Base-by-base conservation (phyloP, 92 coral and sea anemone genomes). In the Palythoa heliodiscus region DNA sequence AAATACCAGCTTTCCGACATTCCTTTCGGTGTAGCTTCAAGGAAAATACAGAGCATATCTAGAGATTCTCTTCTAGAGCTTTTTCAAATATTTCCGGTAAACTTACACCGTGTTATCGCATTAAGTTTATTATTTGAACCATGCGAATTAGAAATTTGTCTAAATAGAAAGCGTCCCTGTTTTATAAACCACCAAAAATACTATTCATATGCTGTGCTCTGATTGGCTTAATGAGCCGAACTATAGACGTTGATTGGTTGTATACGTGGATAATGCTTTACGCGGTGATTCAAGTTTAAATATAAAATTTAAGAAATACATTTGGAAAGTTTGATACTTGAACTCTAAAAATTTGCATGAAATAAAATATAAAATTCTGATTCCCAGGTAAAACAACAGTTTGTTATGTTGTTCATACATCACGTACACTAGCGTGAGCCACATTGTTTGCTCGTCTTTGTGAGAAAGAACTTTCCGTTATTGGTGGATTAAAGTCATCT, bases 401-500 rank as follows among this genome's bases (percentile, higher is more conserved):
- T 63, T 19, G 24, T 19, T 11, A 52, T 14, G 38, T 75, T 29
- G 53, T 12, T 78, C 83, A 78, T 61, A 78, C 83, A 14, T 78
- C 57, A 78, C 73, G 83, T 16, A 40, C 72, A 66, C 24, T 35
- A 35, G 37, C 20, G 22, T 67, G 35, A 6, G 61, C 72, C 40
- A 61, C n/a, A 37, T 78, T 78, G 52, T 86, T 72, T 19, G 75
- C 82, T 64, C 47, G 82, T 52, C 63, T 76, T 14, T 86, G 68
- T 3, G 82, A 86, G 16, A 69, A 75, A 14, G 79, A 24, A 17
- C 73, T 74, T 3, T 86, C 92, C 43, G 75, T 70, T 4, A 54
- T 12, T 12, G 53, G 78, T 58, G 55, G 73, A 11, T 82, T 43
- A 87, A 88, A 90, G 80, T 94, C 98, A 77, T 78, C 89, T 38